Evolutionary conservation across 1,140 invertebrate species (phyloP), one percentile per base, ranked within the genome.

Genomic region (Drosophila funebris): DNA sequence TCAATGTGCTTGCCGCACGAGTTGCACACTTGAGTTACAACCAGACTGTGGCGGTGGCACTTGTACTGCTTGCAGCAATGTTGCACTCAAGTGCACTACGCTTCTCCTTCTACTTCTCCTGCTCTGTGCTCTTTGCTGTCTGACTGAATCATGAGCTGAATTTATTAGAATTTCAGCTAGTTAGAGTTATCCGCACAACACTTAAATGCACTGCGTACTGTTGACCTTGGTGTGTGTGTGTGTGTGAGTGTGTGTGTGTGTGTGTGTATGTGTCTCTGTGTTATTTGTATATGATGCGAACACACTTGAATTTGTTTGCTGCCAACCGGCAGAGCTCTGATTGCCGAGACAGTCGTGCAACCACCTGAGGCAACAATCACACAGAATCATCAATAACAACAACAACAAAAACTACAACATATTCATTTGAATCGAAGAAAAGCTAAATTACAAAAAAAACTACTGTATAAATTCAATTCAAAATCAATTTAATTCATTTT

Each of bases 201-300:
- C 77, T 80, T 84, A 76, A 76, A 85, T 85, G 68, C 68, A 69
- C 76, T 77, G 64, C 39, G 73, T 67, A 72, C 75, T 74, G 74
- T 81, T 85, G 78, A 85, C 82, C 82, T 87, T 84, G 67, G 46
- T 41, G 44, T 43, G 37, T 27, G 18, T 18, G 29, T 43, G 60
- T 31, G 16, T 13, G 18, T 8, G 11, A 43, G 52, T 56, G 13
- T 57, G 31, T 52, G 20, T 64, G 36, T n/a, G 22, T 56, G 54
- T 14, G 14, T 14, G 4, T 37, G n/a, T 58, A n/a, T 18, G 18
- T 3, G 18, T 6, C 5, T 6, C 18, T 22, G 3, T 7, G 11
- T 57, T 72, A 41, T 50, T 66, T 53, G 20, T 29, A 43, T 53
- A 33, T 60, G 46, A 73, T 41, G 53, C 31, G 22, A 37, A 22